These are phyloP conservation scores for Chaetura pelagica DNA, from an alignment of 2,113 vertebrate genomes.

Conservation along the genomic window DNA sequence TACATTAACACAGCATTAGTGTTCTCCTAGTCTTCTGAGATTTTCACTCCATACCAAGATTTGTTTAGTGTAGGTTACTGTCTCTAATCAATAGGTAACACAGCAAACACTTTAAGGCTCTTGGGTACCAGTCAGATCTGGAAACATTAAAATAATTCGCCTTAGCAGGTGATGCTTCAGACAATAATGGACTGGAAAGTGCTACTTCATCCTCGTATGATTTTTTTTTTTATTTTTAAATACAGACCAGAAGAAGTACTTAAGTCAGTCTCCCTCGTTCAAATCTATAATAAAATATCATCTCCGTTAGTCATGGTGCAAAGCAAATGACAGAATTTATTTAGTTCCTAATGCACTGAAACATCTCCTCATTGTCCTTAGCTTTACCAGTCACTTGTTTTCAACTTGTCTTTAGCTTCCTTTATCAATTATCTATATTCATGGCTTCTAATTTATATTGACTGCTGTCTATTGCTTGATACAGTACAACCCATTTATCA, in stretches of 20 bases:
- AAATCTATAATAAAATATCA: background rate
- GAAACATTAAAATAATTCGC: background rate
- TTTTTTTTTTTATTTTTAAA: background rate
- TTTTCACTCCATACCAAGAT: background rate
- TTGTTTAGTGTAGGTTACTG: background rate
- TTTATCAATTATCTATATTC: slow-evolving; percentile 4
- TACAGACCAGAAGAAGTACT: background rate
- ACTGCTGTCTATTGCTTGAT: background rate
- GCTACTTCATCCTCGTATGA: background rate
- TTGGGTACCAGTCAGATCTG: background rate
- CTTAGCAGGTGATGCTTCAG: background rate
- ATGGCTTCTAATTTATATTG: slow-evolving; percentile 17
- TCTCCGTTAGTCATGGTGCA: background rate
- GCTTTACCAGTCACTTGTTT: background rate
- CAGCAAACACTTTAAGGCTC: background rate
- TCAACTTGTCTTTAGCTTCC: background rate
- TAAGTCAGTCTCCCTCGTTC: background rate
- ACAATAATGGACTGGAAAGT: background rate
- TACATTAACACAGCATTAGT: background rate
- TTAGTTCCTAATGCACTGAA: background rate
- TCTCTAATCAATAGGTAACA: background rate
- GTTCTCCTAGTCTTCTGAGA: background rate
- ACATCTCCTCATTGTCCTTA: background rate
- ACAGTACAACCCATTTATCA: background rate
- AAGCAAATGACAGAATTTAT: background rate